Percentiles rank a stretch among this genome's conserved stretches.
These are phyloP conservation scores for Anarsia innoxiella DNA, from an alignment of 2,888 invertebrate genomes.

Conservation along the genomic window DNA sequence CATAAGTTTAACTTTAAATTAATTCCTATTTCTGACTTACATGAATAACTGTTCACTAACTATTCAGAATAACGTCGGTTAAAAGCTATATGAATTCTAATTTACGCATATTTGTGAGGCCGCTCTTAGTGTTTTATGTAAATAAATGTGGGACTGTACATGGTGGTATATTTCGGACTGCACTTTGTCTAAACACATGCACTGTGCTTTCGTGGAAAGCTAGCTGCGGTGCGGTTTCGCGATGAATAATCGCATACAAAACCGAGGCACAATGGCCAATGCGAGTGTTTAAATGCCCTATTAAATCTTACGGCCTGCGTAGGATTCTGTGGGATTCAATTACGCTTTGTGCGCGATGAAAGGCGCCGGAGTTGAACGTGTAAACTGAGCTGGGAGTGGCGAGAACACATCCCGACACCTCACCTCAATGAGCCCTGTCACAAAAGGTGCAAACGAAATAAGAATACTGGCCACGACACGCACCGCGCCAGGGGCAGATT, in stretches of 20 bases:
- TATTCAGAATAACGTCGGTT: constrained; percentile 5
- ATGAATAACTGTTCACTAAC: constrained; percentile 22
- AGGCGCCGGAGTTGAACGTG: constrained; percentile 65
- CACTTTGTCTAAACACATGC: constrained; percentile 51
- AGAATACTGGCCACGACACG: constrained; percentile 53
- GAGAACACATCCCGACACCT: constrained; percentile 73
- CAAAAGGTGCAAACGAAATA: constrained; percentile 70
- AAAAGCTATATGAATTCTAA: constrained; percentile 15
- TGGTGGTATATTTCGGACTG: constrained; percentile 39
- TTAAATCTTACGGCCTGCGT: constrained; percentile 72
- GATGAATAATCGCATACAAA: constrained; percentile 71
- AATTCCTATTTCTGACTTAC: constrained; percentile 31
- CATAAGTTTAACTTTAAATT: constrained; percentile 34
- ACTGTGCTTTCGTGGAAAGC: constrained; percentile 55
- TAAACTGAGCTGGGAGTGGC: constrained; percentile 65
- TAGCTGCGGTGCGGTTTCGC: constrained; percentile 56
- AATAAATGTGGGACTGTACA: constrained; percentile 43
- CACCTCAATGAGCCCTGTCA: constrained; percentile 71
- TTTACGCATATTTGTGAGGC: constrained; percentile 24
- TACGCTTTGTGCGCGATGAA: constrained; percentile 73
- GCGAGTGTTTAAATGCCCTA: constrained; percentile 75
- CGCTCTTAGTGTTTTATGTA: constrained; percentile 20
- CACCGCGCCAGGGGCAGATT: constrained; percentile 63
- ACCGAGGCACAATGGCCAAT: constrained; percentile 71
- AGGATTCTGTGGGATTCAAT: constrained; percentile 75